Conservation (phyloP, 2,113 vertebrate genomes). For the Pachyramphus minor region DNA sequence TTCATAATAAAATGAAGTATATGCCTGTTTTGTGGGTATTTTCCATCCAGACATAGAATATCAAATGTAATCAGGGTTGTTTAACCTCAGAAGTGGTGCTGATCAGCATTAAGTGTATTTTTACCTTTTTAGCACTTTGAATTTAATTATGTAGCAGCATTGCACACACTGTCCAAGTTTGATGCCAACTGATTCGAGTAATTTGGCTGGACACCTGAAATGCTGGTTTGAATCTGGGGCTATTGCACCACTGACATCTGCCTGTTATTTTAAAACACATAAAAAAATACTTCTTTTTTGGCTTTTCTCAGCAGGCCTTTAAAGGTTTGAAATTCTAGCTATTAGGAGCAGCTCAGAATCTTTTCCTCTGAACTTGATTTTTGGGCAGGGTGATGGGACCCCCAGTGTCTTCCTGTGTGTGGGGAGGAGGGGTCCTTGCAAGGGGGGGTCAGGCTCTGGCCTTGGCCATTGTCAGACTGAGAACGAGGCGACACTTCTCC, state of each 20-base stretch:
- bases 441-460: accelerated
- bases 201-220: neutral
- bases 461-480: accelerated
- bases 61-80: constrained; percentile 22
- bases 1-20: neutral
- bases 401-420: accelerated
- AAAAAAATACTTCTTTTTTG: neutral
- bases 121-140: neutral
- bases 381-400: neutral
- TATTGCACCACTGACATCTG: neutral
- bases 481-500: neutral
- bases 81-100: neutral
- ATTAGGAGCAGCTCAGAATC: neutral
- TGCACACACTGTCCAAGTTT: neutral
- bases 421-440: accelerated
- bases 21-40: neutral
- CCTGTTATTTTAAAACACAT: neutral
- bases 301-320: neutral
- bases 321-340: neutral
- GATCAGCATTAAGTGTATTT: neutral
- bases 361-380: neutral
- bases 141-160: neutral
- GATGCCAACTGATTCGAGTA: neutral
- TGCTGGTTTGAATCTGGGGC: neutral
- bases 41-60: neutral